Evolutionary conservation across 2,113 vertebrate species (phyloP).

Genomic region (Mesocricetus auratus): DNA sequence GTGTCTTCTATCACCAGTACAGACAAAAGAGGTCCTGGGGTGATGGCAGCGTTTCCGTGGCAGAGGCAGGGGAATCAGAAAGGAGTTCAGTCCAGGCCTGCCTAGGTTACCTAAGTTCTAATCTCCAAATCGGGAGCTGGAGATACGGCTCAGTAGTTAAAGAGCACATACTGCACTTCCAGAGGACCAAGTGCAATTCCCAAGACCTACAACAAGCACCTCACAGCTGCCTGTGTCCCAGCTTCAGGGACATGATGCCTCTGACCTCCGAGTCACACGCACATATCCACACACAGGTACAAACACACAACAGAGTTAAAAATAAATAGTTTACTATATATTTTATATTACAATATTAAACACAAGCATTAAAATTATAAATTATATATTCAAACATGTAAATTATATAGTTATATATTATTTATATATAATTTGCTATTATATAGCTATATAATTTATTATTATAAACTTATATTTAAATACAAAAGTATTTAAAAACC

Average conservation of each 20-base stretch:
- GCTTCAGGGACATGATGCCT: background rate
- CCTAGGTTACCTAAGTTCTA: background rate
- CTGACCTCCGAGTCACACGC: background rate
- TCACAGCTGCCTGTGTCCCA: background rate
- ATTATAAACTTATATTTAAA: background rate
- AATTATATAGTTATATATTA: too few relatives aligned
- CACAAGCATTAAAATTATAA: background rate
- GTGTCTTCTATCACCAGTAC: background rate
- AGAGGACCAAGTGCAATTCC: background rate
- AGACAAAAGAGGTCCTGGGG: background rate
- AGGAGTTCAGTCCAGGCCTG: background rate
- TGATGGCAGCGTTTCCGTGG: background rate
- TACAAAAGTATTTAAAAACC: background rate
- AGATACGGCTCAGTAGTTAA: background rate
- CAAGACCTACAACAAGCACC: background rate
- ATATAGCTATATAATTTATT: background rate
- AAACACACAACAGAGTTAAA: background rate
- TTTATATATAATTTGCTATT: too few relatives aligned
- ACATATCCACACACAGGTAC: background rate
- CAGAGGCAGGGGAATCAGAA: background rate
- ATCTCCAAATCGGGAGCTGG: background rate
- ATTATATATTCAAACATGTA: background rate
- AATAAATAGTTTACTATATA: background rate
- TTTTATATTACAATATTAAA: background rate
- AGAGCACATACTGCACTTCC: background rate